Conservation (phyloP, 2,797 vertebrate species). For the Neomorphus geoffroyi region DNA sequence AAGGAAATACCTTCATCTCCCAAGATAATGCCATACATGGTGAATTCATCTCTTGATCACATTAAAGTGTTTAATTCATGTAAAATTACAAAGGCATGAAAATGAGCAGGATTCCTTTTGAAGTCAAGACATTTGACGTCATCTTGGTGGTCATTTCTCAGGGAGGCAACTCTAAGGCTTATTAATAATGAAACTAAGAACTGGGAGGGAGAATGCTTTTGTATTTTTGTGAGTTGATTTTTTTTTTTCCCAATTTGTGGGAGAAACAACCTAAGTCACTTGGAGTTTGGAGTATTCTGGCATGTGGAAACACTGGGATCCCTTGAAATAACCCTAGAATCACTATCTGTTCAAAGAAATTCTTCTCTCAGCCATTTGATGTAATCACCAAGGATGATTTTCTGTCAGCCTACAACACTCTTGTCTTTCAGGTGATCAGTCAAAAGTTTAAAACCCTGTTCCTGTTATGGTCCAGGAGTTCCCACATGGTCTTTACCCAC, state of each 20-base stretch:
- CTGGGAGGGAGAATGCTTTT: background rate
- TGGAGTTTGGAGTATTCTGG: background rate
- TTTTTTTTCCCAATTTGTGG: background rate
- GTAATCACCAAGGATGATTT: background rate
- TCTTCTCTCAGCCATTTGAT: background rate
- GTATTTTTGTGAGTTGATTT: background rate
- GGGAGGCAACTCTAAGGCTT: background rate
- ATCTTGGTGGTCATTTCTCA: slow-evolving; percentile 47
- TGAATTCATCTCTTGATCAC: slow-evolving; percentile 52
- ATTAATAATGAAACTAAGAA: slow-evolving; percentile 34
- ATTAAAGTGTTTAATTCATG: slow-evolving; percentile 24
- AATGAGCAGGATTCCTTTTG: slow-evolving; percentile 49
- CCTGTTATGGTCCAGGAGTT: background rate
- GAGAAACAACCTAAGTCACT: background rate
- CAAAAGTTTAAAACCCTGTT: background rate
- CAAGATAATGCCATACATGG: slow-evolving; percentile 33
- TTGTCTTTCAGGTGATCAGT: background rate
- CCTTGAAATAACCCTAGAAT: background rate
- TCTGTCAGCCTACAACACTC: background rate
- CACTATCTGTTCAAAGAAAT: background rate
- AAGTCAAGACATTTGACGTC: slow-evolving; percentile 4
- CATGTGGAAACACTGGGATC: background rate
- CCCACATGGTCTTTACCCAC: background rate
- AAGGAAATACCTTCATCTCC: slow-evolving; percentile 19
- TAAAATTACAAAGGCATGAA: slow-evolving; percentile 63